These are phyloP conservation scores for Salticus scenicus DNA, from an alignment of 2,888 invertebrate genomes.

Conservation along the genomic window DNA sequence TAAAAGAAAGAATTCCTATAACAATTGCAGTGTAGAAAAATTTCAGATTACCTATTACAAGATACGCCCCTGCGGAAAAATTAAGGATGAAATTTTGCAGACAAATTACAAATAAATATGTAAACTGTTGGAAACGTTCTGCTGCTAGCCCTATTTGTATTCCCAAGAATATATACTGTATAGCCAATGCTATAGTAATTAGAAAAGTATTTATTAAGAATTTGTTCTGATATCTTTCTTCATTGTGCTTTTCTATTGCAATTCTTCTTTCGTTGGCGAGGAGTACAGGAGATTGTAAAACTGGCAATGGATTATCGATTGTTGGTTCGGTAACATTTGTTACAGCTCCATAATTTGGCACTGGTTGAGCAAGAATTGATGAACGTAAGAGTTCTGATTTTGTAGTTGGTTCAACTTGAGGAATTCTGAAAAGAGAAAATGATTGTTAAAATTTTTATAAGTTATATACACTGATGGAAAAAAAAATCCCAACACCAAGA, in stretches of 20 bases:
- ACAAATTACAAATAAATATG: conserved; percentile 88
- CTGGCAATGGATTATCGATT: background rate
- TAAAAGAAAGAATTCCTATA: conserved; percentile 85
- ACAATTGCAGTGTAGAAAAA: conserved; percentile 74
- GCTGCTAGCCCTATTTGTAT: conserved; percentile 87
- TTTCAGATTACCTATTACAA: conserved; percentile 81
- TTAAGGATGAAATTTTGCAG: conserved; percentile 91
- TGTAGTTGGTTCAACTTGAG: background rate
- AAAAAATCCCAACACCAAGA: too few species aligned
- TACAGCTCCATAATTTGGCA: conserved; percentile 33
- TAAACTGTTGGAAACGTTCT: conserved; percentile 83
- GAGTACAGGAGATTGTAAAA: conserved; percentile 24
- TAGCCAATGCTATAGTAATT: conserved; percentile 87
- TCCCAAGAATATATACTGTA: conserved; percentile 91
- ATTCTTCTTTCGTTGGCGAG: conserved; percentile 15
- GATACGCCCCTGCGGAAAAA: conserved; percentile 89
- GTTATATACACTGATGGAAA: background rate
- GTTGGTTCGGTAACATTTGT: background rate
- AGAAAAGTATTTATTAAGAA: conserved; percentile 78
- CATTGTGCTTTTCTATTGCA: background rate
- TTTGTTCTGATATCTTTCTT: background rate
- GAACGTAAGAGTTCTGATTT: conserved; percentile 20
- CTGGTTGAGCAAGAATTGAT: conserved; percentile 26
- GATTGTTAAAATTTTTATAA: too few species aligned
- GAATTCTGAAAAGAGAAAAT: background rate